Evolutionary conservation across 1,140 invertebrate genomes (phyloP).

Genomic region (Colletes gigas): DNA sequence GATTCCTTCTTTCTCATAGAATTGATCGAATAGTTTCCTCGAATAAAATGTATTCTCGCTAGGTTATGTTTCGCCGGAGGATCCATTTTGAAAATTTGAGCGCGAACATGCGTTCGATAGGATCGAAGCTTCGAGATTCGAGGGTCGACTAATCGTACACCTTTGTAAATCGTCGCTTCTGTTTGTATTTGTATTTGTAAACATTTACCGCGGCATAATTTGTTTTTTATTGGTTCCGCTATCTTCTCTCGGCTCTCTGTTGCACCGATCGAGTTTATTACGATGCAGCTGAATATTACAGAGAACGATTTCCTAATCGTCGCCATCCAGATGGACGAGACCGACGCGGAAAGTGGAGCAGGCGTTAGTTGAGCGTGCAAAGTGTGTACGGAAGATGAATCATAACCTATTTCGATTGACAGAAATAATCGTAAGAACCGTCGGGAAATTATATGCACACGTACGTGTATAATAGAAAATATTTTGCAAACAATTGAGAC

Average conservation of each 20-base stretch:
- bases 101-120: too few species aligned
- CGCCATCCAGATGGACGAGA: neutral
- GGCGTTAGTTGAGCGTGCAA: neutral
- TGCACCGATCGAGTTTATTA: neutral
- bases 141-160: too few species aligned
- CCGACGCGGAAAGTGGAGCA: neutral
- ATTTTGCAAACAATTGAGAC: too few species aligned
- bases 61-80: too few species aligned
- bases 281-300: neutral
- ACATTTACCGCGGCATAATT: slow-evolving; percentile 23
- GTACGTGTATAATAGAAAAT: too few species aligned
- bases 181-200: slow-evolving; percentile 2
- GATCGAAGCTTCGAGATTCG: too few species aligned
- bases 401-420: neutral
- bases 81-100: too few species aligned
- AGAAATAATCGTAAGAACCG: neutral
- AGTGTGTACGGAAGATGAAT: neutral
- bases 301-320: neutral
- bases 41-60: too few species aligned
- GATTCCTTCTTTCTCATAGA: too few species aligned
- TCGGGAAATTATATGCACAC: neutral
- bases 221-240: slow-evolving; percentile 1
- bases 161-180: too few species aligned
- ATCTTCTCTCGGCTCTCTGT: neutral
- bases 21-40: too few species aligned